phyloP scores from a whole-genome alignment of 2,888 invertebrate species.

The Dryomyza anilis region DNA sequence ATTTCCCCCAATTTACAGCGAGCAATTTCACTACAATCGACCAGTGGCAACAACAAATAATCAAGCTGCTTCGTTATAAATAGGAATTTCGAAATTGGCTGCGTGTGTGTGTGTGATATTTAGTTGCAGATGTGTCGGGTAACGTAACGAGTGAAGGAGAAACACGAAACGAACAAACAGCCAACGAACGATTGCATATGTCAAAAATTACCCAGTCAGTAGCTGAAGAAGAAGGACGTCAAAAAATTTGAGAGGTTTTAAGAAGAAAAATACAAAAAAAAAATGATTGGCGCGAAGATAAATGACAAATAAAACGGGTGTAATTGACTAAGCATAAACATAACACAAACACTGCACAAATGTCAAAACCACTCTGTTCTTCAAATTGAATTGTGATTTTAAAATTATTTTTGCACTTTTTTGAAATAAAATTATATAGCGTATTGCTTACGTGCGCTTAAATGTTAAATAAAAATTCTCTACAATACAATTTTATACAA shows the following conservation, averaged over 20 bases:
- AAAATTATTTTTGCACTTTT: neutral
- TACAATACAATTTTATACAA: slow-evolving; percentile 18
- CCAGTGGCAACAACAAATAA: slow-evolving; percentile 13
- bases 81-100: too few relatives aligned
- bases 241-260: slow-evolving; percentile 13
- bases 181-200: slow-evolving; percentile 21
- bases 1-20: neutral
- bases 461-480: slow-evolving; percentile 13
- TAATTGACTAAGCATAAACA: neutral
- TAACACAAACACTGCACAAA: slow-evolving; percentile 3
- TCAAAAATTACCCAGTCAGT: slow-evolving; percentile 29
- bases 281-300: slow-evolving; percentile 32
- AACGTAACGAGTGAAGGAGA: slow-evolving; percentile 20
- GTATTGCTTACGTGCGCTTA: neutral
- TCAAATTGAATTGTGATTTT: neutral
- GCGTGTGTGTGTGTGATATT: slow-evolving; percentile 8
- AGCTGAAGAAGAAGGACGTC: slow-evolving; percentile 28
- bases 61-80: slow-evolving; percentile 17
- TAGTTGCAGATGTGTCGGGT: too few relatives aligned
- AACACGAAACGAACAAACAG: slow-evolving; percentile 12
- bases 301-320: slow-evolving; percentile 6
- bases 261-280: slow-evolving; percentile 25
- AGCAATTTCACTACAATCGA: slow-evolving; percentile 10
- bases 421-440: neutral
- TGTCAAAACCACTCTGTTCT: slow-evolving; percentile 4